phyloP scores from a whole-genome alignment of 2,888 invertebrate species.

The Apamea sordens region DNA sequence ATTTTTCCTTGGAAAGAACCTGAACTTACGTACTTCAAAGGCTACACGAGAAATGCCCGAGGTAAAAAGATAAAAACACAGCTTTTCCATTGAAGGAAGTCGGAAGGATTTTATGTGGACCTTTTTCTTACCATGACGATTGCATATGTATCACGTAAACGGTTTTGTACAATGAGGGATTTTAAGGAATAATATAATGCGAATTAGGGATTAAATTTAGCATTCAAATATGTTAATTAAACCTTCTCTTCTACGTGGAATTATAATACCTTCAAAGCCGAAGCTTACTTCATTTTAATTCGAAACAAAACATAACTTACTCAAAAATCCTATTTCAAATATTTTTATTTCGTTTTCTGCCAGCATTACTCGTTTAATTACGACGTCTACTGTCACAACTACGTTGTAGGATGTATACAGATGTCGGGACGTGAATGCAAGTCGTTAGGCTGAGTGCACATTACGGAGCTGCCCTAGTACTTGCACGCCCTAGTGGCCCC shows the following conservation, averaged over 20 bases:
- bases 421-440: conserved; percentile 75
- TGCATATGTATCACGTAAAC: conserved; percentile 29
- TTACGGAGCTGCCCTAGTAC: conserved; percentile 70
- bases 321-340: conserved; percentile 1
- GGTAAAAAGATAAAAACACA: conserved; percentile 63
- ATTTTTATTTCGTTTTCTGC: background rate
- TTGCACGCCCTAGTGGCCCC: conserved; percentile 65
- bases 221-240: conserved; percentile 22
- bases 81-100: conserved; percentile 59
- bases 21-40: conserved; percentile 43
- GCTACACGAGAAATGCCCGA: conserved; percentile 37
- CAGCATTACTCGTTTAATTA: conserved; percentile 34
- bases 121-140: conserved; percentile 49
- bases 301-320: conserved; percentile 4
- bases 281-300: conserved; percentile 29
- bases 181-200: background rate
- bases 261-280: conserved; percentile 25
- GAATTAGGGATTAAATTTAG: conserved; percentile 11
- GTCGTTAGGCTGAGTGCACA: conserved; percentile 83
- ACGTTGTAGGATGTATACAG: conserved; percentile 33
- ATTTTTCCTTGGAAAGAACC: conserved; percentile 26
- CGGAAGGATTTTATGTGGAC: conserved; percentile 34
- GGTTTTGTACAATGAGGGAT: conserved; percentile 1
- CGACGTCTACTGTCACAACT: conserved; percentile 33
- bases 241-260: conserved; percentile 20